Percentiles rank a stretch among this genome's conserved stretches.
Evolutionary conservation across 2,797 vertebrate genomes (phyloP).

Genomic region (Tenualosa thibaudeaui): DNA sequence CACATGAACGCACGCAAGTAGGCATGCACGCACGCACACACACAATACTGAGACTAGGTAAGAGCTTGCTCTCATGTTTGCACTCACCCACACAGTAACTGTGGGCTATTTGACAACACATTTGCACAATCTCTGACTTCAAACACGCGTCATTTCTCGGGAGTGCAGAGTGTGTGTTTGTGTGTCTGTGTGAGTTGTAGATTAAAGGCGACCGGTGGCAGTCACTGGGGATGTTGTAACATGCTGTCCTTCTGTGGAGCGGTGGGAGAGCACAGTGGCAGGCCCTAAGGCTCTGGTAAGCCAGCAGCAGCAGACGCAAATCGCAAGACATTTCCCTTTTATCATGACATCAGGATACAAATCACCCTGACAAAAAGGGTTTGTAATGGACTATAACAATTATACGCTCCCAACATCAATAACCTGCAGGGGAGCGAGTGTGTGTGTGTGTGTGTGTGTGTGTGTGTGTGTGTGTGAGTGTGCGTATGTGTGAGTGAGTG

Average conservation of each 20-base stretch:
- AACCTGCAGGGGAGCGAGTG: not conserved
- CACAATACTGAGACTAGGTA: not conserved
- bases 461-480: too few relatives aligned
- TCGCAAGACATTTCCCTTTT: not conserved
- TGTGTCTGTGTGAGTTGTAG: conserved; percentile 64
- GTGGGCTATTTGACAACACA: conserved; percentile 21
- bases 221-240: conserved; percentile 58
- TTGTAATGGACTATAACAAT: conserved; percentile 7
- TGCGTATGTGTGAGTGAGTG: too few relatives aligned
- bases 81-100: not conserved
- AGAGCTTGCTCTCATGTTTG: not conserved
- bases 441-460: too few relatives aligned
- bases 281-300: not conserved
- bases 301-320: too few relatives aligned
- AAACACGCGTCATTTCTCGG: conserved; percentile 60
- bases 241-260: conserved; percentile 43
- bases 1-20: not conserved
- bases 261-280: not conserved
- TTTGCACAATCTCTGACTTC: conserved; percentile 9
- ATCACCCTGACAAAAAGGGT: conserved; percentile 5
- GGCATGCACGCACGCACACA: not conserved
- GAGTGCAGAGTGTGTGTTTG: conserved; percentile 45
- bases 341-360: not conserved
- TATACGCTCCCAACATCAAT: conserved; percentile 2
- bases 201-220: conserved; percentile 66